These are phyloP conservation scores for Leptodactylus fallax DNA, from an alignment of 2,797 vertebrate genomes.

Conservation along the genomic window DNA sequence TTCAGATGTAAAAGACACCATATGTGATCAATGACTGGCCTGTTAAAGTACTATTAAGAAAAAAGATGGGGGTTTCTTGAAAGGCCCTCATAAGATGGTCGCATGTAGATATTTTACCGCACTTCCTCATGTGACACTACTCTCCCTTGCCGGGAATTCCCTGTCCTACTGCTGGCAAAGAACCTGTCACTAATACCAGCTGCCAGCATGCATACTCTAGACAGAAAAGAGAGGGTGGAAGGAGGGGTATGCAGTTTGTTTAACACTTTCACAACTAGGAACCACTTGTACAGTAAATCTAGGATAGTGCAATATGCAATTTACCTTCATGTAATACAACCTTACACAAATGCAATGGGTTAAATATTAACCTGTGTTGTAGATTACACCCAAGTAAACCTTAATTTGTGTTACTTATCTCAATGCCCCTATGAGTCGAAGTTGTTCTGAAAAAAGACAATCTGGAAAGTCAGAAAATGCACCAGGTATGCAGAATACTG, in stretches of 20 bases:
- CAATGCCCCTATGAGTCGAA: neutral
- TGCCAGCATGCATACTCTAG: constrained; percentile 3
- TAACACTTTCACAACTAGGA: neutral
- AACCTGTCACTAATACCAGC: constrained; percentile 23
- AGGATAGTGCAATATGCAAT: neutral
- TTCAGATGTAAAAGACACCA: no score
- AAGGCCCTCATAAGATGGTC: neutral
- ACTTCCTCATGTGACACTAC: constrained; percentile 5
- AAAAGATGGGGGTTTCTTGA: neutral
- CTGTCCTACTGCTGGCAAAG: neutral
- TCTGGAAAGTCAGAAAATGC: neutral
- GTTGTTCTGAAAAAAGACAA: neutral
- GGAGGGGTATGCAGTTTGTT: neutral
- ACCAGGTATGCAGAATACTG: neutral
- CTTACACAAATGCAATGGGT: neutral
- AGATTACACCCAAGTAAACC: neutral
- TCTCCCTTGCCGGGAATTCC: neutral
- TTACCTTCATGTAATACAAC: neutral
- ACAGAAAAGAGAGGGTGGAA: neutral
- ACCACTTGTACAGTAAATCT: neutral
- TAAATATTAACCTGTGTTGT: neutral
- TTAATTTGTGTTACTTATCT: constrained; percentile 3
- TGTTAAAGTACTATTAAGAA: no score
- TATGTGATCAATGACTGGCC: no score
- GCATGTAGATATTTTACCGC: no score